phyloP scores from a whole-genome alignment of 2,888 invertebrate genomes.

The Aphodius sticticus region DNA sequence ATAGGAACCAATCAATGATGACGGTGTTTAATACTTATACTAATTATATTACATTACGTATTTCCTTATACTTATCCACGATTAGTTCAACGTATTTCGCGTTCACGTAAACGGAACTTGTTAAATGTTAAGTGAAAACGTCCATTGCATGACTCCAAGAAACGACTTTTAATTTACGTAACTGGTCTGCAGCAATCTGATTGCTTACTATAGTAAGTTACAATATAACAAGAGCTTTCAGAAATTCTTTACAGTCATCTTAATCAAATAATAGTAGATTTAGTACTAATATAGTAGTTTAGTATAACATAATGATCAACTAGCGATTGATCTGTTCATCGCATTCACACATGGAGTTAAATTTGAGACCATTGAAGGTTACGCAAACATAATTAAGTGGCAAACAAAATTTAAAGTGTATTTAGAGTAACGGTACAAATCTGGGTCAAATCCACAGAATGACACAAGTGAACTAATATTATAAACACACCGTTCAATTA shows the following conservation, averaged over 20 bases:
- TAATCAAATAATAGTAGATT: background rate
- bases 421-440: background rate
- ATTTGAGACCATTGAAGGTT: background rate
- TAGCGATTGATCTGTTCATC: background rate
- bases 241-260: background rate
- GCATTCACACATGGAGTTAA: background rate
- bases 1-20: background rate
- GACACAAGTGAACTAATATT: background rate
- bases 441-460: background rate
- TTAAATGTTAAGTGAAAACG: background rate
- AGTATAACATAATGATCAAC: background rate
- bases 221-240: background rate
- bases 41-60: background rate
- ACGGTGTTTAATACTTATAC: background rate
- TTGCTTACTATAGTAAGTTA: background rate
- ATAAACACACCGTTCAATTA: background rate
- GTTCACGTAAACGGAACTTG: background rate
- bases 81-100: background rate
- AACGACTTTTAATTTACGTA: background rate
- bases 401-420: background rate
- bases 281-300: too few species aligned
- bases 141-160: background rate
- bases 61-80: background rate
- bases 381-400: too few species aligned
- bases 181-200: background rate